Percentiles rank a stretch among this genome's conserved stretches.
Conservation (phyloP, 1,140 invertebrate genomes). For the Cryptotermes secundus region DNA sequence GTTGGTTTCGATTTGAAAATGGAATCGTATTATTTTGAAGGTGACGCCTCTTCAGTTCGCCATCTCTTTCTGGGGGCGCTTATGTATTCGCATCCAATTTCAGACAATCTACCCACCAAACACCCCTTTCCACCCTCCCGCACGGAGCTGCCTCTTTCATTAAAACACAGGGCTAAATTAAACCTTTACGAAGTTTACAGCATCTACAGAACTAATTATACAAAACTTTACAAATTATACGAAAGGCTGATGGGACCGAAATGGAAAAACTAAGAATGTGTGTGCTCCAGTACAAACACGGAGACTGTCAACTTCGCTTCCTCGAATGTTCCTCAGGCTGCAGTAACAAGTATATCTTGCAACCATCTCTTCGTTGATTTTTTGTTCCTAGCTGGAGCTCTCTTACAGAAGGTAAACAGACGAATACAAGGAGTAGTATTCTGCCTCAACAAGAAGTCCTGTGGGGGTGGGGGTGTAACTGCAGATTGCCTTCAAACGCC, state of each 20-base stretch:
- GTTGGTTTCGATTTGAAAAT: slow-evolving; percentile 19
- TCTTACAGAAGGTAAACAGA: too few species aligned
- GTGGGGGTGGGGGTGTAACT: too few species aligned
- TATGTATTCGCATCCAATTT: slow-evolving; percentile 20
- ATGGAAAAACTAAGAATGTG: neutral
- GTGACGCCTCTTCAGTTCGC: slow-evolving; percentile 1
- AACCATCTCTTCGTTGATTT: too few species aligned
- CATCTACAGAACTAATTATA: slow-evolving; percentile 14
- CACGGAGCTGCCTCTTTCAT: neutral
- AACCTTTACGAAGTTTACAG: slow-evolving; percentile 7
- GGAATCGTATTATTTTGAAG: slow-evolving; percentile 19
- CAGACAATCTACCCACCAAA: neutral
- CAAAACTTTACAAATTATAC: slow-evolving; percentile 20
- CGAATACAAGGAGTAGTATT: too few species aligned
- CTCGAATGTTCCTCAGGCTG: neutral
- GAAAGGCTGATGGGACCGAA: neutral
- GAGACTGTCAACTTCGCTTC: neutral
- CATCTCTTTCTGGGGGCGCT: neutral
- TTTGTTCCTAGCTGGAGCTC: too few species aligned
- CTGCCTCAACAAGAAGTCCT: too few species aligned
- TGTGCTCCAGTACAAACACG: neutral
- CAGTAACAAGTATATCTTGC: too few species aligned
- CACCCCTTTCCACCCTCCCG: neutral
- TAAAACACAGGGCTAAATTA: slow-evolving; percentile 17
- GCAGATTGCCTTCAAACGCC: too few species aligned